Base-by-base conservation (phyloP, 92 coral and sea anemone species). In the Umimayanthus kanabou region DNA sequence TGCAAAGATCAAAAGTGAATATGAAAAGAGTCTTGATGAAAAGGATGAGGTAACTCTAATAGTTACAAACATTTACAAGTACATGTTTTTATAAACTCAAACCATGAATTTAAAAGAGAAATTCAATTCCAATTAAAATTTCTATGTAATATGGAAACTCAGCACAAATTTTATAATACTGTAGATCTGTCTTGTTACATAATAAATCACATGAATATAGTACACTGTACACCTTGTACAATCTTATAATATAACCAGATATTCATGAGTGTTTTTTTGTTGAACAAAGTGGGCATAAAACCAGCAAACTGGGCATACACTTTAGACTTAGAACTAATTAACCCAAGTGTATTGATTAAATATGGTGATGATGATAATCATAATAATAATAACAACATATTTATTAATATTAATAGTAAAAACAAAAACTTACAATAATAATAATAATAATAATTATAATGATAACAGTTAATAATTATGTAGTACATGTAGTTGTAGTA, bases 21-120 rank as follows among this genome's bases (percentile, higher is more conserved):
- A 93, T 80, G 96, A 92, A 88, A 95, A 89, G 86, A 91, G 94
- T 22, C 90, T 92, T 29, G 90, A 86, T 47, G 96, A 92, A 81
- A 95, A 92, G 87, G 73, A 94, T 42, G 95, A 95, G 95, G 99
- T 97, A 93, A 64, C 77, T 40, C 13, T 33, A 39, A 10, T 3
- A 70, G 39, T 28, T n/a, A 70, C 39, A 23, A 5, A 25, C 6
- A 7, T 70, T 66, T 15, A 25, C 69, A 13, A 9, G 23, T 61
- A 65, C 61, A 30, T 86, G 29, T 37, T 10, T 79, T 47, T 88
- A 8, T 0, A 66, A 66, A 20, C n/a, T 66, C 2, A 66, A 66
- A 6, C 20, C 3, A 1, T 73, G 50, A 9, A 0, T 8, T 47
- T 5, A 6, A 47, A 33, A 33, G 37, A 47, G 50, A 47, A 47